Evolutionary conservation across 1,140 invertebrate species (phyloP).

Genomic region (Rhysida immarginata): DNA sequence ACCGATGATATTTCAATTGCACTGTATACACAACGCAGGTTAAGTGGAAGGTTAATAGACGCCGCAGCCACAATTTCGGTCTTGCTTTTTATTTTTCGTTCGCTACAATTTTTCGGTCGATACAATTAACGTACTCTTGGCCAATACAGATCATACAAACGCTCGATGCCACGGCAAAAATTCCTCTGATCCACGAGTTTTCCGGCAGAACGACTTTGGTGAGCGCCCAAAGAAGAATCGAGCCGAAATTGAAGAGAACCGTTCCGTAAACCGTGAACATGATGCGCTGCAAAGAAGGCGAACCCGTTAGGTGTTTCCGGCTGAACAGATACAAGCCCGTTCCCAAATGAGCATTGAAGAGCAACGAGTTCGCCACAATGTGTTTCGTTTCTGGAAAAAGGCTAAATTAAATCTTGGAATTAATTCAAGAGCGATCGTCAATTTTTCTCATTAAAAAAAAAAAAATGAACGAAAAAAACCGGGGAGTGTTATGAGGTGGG

Average conservation of each 20-base stretch:
- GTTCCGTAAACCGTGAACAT: conserved; percentile 41
- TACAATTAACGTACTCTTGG: conserved; percentile 38
- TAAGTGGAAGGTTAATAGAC: no score
- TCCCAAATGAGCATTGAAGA: conserved; percentile 25
- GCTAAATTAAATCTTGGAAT: no score
- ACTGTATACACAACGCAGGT: no score
- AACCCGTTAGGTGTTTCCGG: conserved; percentile 17
- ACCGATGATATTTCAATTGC: no score
- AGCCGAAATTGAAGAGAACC: conserved; percentile 50
- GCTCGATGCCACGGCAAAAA: conserved; percentile 43
- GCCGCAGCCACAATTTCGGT: no score
- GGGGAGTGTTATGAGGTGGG: no score
- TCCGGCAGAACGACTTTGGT: conserved; percentile 45
- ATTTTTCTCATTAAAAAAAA: no score
- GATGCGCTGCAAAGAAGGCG: conserved; percentile 14
- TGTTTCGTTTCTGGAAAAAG: conserved; percentile 13
- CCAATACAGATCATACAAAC: conserved; percentile 41
- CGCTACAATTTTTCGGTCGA: conserved; percentile 23
- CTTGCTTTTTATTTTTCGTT: no score
- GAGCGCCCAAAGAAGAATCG: conserved; percentile 52
- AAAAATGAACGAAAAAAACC: no score
- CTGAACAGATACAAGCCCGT: conserved; percentile 23
- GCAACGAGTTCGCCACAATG: conserved; percentile 21
- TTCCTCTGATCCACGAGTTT: conserved; percentile 40
- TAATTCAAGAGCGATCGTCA: no score